Conservation (phyloP, 2,113 vertebrate species). For the Microcebus jonahi region DNA sequence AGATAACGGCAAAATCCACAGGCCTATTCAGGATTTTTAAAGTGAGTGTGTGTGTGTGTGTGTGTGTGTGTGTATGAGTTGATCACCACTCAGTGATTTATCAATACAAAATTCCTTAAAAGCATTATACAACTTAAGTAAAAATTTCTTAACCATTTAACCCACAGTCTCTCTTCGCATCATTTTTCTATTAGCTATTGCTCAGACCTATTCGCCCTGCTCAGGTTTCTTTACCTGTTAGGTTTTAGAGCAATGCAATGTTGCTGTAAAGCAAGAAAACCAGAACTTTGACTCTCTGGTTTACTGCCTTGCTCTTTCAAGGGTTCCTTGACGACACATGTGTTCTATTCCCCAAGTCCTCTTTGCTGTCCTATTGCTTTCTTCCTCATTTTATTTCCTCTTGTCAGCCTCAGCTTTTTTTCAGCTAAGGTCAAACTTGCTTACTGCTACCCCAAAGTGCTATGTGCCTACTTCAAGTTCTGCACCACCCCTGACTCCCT, state of each 20-base stretch:
- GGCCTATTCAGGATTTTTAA: not conserved
- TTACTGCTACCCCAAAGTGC: too few species aligned
- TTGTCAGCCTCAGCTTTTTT: not conserved
- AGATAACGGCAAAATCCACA: not conserved
- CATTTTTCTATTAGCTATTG: not conserved
- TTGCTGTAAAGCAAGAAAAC: not conserved
- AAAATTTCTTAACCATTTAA: conserved; percentile 9
- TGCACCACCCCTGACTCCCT: not conserved
- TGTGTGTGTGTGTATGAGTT: not conserved
- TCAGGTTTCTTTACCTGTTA: not conserved
- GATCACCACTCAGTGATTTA: not conserved
- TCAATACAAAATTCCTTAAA: not conserved
- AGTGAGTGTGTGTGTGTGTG: not conserved
- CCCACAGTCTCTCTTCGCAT: too few species aligned
- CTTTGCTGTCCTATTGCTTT: not conserved
- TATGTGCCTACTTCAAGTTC: not conserved
- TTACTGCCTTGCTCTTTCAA: not conserved
- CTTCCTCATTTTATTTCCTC: not conserved
- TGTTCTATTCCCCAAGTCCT: not conserved
- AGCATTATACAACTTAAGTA: not conserved
- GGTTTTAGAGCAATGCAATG: not conserved
- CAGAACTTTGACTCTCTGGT: not conserved
- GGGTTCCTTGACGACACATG: not conserved
- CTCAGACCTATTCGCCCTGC: not conserved
- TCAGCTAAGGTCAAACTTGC: not conserved